phyloP scores from a whole-genome alignment of 2,888 invertebrate genomes.

The Acholoe squamosa region DNA sequence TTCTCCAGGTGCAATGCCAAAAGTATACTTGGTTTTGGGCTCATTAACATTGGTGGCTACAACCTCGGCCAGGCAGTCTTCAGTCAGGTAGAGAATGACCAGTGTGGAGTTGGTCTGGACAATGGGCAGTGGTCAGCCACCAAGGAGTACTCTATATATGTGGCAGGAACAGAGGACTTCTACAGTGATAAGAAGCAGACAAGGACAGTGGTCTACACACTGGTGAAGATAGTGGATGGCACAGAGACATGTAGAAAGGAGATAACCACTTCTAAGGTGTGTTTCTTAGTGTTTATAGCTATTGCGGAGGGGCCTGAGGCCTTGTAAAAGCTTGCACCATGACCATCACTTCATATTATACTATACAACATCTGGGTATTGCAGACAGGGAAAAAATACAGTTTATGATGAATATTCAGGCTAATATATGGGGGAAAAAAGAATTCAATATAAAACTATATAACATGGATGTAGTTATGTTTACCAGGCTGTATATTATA shows the following conservation, averaged over 20 bases:
- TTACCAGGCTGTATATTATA: too few species aligned
- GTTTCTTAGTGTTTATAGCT: too few species aligned
- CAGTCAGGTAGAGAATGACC: neutral
- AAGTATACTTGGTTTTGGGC: neutral
- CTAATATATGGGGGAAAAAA: too few species aligned
- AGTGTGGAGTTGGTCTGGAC: neutral
- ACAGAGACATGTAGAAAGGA: neutral
- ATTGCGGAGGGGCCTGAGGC: too few species aligned
- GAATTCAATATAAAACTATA: too few species aligned
- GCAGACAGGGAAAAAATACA: too few species aligned
- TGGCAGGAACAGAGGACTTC: slow-evolving; percentile 11
- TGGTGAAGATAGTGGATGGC: slow-evolving; percentile 25
- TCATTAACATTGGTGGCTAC: neutral
- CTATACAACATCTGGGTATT: too few species aligned
- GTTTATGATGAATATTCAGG: too few species aligned
- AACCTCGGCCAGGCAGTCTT: slow-evolving; percentile 35
- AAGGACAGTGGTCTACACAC: neutral
- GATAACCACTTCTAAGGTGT: neutral
- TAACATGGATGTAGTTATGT: too few species aligned
- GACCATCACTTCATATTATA: neutral
- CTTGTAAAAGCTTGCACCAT: too few species aligned
- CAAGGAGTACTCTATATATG: neutral
- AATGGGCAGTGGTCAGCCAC: slow-evolving; percentile 8
- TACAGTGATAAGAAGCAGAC: neutral
- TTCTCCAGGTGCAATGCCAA: neutral